Percentiles rank a stretch among this genome's conserved stretches.
phyloP scores from a whole-genome alignment of 2,113 vertebrate species.

The Mus musculus region GRCm39 chr6:135574501-135575000 shows the following conservation, averaged over 20 bases:
- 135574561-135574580: background rate
- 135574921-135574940: background rate
- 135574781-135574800: background rate
- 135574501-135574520: background rate
- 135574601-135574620: too few relatives aligned
- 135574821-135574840: background rate
- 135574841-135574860: background rate
- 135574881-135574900: background rate
- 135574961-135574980: background rate
- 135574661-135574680: too few relatives aligned
- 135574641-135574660: too few relatives aligned
- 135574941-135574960: background rate
- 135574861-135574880: background rate
- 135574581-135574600: too few relatives aligned
- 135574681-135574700: background rate
- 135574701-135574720: background rate
- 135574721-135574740: background rate
- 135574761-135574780: background rate
- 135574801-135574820: too few relatives aligned
- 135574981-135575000: background rate
- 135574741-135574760: background rate
- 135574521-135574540: background rate
- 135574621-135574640: too few relatives aligned
- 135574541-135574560: background rate
- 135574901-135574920: background rate